Evolutionary conservation across 2,113 vertebrate species (phyloP), one percentile per base, ranked within the genome.

Genomic region (Xerus inauris): DNA sequence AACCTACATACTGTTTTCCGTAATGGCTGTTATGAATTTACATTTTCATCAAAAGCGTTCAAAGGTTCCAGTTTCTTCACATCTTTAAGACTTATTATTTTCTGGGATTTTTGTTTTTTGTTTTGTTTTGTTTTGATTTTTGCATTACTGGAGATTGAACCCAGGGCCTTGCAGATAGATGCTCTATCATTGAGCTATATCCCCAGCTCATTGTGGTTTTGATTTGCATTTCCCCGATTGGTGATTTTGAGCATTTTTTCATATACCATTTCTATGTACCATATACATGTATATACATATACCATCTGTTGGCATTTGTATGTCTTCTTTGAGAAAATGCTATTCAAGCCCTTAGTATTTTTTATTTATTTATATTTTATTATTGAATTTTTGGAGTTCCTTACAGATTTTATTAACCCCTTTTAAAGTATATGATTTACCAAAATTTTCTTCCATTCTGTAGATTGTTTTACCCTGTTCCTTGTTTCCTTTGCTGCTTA

Each of bases 221-320:
- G 6, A 57, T 71, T 71, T 95, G 14, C 32, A 45, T 87, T 87
- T 95, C 64, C 12, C 32, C 93, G 51, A 87, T 76, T 35, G 71
- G 35, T 89, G 30, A 84, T 94, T 24, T 62, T 47, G 42, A 82
- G 38, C 26, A 87, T 82, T 54, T 92, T 94, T 86, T 89, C 57
- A 62, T 75, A 42, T 51, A 75, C 40, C 22, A 22, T 86, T 38
- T 65, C 13, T 86, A 3, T 67, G 19, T 77, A 65, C 35, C 28
- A 11, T 42, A 32, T 40, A 85, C 20, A 35, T 81, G 3, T 71
- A 5, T 91, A 19, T 93, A 42, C 40, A 14, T 35, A 3, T 67
- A 51, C 4, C 4, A 2, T 86, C 12, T 91, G 3, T 77, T 62
- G 20, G 16, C n/a, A 57, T 94, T 80, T 81, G 19, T 57, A 5